Evolutionary conservation across 2,113 vertebrate species (phyloP).

Genomic region (Halcyon senegalensis): DNA sequence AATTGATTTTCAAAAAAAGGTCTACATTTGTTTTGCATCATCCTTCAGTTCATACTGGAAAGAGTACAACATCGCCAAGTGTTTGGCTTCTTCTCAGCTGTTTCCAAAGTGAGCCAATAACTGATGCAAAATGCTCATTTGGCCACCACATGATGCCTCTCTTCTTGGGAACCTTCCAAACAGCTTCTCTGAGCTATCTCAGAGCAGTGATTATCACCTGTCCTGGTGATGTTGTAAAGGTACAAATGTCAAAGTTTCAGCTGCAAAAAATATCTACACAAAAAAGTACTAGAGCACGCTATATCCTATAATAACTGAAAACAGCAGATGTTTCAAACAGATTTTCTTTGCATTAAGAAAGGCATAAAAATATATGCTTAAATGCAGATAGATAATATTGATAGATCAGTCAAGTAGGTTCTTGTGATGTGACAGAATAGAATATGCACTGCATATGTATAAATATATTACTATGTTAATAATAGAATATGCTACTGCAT

Average conservation of each 20-base stretch:
- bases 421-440: not conserved
- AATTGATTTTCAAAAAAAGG: not conserved
- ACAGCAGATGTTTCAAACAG: not conserved
- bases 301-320: not conserved
- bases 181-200: not conserved
- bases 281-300: not conserved
- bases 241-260: not conserved
- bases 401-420: not conserved
- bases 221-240: not conserved
- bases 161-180: conserved; percentile 36
- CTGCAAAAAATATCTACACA: not conserved
- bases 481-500: not conserved
- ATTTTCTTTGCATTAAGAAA: not conserved
- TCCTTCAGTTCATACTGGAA: conserved; percentile 23
- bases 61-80: not conserved
- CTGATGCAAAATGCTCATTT: conserved; percentile 47
- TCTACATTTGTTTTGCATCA: conserved; percentile 57
- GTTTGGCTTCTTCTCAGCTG: conserved; percentile 31
- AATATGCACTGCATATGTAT: not conserved
- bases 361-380: not conserved
- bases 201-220: conserved; percentile 39
- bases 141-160: conserved; percentile 9
- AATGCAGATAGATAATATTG: not conserved
- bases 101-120: conserved; percentile 20
- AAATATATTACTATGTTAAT: not conserved